These are phyloP conservation scores for Scaptomyza graminum DNA, from an alignment of 1,140 invertebrate genomes.

Conservation along the genomic window DNA sequence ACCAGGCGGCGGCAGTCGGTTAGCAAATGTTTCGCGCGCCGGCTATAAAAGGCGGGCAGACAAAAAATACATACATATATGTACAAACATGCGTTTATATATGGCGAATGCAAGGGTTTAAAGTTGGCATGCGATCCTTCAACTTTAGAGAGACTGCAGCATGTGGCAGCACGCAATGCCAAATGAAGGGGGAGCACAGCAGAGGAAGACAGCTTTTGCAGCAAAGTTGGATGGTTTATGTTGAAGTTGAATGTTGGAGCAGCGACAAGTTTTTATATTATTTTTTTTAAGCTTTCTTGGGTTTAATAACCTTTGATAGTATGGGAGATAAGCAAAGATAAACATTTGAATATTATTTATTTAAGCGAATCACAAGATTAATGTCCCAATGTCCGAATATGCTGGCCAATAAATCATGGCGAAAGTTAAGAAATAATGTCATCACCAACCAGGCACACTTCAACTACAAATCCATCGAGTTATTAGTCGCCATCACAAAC, in stretches of 20 bases:
- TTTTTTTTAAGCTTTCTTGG: not conserved
- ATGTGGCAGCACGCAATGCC: conserved; percentile 38
- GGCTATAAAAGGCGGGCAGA: conserved; percentile 44
- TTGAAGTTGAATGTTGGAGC: not conserved
- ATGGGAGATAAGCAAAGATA: conserved; percentile 33
- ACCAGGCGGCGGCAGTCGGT: conserved; percentile 33
- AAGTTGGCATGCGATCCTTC: conserved; percentile 19
- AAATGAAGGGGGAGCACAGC: conserved; percentile 12
- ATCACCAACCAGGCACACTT: conserved; percentile 29
- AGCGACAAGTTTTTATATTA: conserved; percentile 11
- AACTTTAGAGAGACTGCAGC: conserved; percentile 4
- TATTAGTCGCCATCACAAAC: conserved; percentile 34
- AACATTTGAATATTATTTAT: conserved; percentile 73
- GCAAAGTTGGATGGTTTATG: conserved; percentile 19
- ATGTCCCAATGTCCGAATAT: conserved; percentile 52
- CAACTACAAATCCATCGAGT: conserved; percentile 45
- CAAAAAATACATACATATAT: not conserved
- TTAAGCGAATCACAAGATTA: conserved; percentile 61
- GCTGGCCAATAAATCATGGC: conserved; percentile 77
- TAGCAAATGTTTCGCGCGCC: conserved; percentile 36
- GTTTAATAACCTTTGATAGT: conserved; percentile 56
- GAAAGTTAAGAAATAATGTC: conserved; percentile 68
- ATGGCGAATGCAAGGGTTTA: conserved; percentile 25
- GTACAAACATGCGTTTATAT: conserved; percentile 32
- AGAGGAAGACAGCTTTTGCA: not conserved